phyloP scores from a whole-genome alignment of 2,888 invertebrate genomes.

The Andrena haemorrhoa region DNA sequence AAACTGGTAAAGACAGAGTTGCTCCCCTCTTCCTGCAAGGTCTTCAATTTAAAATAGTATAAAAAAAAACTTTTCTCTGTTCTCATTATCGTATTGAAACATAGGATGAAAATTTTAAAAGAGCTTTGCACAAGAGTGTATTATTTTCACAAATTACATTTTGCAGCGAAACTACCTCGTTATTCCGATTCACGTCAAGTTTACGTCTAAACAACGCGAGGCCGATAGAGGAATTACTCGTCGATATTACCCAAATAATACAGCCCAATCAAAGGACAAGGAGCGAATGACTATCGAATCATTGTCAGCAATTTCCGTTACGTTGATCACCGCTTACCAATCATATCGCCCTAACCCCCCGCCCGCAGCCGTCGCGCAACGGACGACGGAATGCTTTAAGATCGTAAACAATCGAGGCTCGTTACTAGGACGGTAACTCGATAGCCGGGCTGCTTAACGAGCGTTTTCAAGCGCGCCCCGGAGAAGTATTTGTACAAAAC shows the following conservation, averaged over 20 bases:
- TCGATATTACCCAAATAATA: no score
- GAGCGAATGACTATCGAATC: neutral
- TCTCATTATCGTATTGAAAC: no score
- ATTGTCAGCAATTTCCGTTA: neutral
- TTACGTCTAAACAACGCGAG: neutral
- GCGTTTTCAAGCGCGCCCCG: constrained; percentile 65
- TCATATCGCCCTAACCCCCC: constrained; percentile 16
- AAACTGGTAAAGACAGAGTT: no score
- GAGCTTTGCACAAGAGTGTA: no score
- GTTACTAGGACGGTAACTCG: constrained; percentile 69
- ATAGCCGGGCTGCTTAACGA: constrained; percentile 66
- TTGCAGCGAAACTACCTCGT: no score
- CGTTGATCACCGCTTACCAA: neutral
- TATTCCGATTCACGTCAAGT: no score
- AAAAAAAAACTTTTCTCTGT: no score
- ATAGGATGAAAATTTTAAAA: no score
- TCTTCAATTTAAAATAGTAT: no score
- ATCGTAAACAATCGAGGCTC: constrained; percentile 71
- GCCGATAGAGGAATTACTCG: neutral
- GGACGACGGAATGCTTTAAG: constrained; percentile 51
- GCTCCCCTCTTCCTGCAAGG: no score
- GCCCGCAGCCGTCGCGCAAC: constrained; percentile 5
- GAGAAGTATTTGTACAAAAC: constrained; percentile 72
- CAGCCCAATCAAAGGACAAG: neutral
- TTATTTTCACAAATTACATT: no score